Conservation (phyloP, 2,888 invertebrate genomes). For the Andrena minutula region DNA sequence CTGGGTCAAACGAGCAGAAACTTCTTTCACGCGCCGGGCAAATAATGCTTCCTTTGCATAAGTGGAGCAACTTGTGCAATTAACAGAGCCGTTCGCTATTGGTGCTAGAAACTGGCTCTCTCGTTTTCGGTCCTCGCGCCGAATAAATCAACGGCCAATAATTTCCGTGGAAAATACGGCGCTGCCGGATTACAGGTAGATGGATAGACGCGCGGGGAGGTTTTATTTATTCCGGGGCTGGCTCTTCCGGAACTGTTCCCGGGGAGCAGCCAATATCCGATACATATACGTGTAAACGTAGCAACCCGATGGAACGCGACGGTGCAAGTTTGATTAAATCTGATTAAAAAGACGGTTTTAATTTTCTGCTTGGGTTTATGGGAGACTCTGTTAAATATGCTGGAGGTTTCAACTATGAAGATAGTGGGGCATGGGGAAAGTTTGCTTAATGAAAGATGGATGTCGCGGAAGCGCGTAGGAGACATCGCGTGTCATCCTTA, state of each 20-base stretch:
- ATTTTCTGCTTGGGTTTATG: not conserved
- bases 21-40: conserved; percentile 17
- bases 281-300: not conserved
- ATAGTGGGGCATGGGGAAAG: not conserved
- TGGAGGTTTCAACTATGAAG: not conserved
- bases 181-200: not conserved
- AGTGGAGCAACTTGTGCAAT: conserved; percentile 34
- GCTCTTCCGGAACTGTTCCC: not conserved
- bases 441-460: not conserved
- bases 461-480: not conserved
- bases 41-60: not conserved
- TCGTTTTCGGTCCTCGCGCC: no score
- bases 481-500: not conserved
- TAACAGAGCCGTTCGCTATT: not conserved
- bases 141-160: not conserved
- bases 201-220: not conserved
- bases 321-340: not conserved
- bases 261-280: not conserved
- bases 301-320: not conserved
- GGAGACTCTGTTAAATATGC: not conserved
- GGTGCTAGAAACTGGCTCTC: not conserved
- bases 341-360: not conserved
- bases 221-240: not conserved
- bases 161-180: not conserved
- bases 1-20: conserved; percentile 12